Evolutionary conservation across 2,797 vertebrate genomes (phyloP).

Genomic region (Uromys caudimaculatus): DNA sequence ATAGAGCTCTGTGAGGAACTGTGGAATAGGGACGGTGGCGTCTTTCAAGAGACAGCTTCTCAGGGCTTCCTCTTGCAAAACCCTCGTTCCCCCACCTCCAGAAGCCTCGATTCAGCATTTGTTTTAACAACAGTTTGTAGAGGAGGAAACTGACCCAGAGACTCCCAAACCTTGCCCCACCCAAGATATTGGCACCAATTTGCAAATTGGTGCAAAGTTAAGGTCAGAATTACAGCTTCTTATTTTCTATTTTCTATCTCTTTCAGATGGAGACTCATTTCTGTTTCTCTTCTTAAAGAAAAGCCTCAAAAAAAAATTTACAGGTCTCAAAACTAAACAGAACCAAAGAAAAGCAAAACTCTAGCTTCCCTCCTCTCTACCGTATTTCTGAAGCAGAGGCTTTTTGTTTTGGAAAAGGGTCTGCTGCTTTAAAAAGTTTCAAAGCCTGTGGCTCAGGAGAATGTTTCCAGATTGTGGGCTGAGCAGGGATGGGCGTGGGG

Average conservation of each 20-base stretch:
- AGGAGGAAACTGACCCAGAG: neutral
- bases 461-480: neutral
- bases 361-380: neutral
- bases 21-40: neutral
- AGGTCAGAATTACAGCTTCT: neutral
- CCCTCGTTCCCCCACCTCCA: neutral
- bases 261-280: neutral
- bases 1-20: neutral
- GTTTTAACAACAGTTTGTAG: neutral
- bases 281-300: neutral
- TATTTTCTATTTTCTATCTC: neutral
- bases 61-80: neutral
- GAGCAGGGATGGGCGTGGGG: neutral
- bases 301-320: neutral
- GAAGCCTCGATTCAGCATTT: neutral
- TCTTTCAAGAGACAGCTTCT: neutral
- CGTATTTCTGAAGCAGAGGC: neutral
- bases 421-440: neutral
- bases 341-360: neutral
- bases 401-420: neutral
- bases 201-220: neutral
- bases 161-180: fast-evolving
- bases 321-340: neutral
- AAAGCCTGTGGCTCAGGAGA: neutral
- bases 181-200: neutral